phyloP scores from a whole-genome alignment of 2,113 vertebrate genomes.

The Pampusana beccarii region DNA sequence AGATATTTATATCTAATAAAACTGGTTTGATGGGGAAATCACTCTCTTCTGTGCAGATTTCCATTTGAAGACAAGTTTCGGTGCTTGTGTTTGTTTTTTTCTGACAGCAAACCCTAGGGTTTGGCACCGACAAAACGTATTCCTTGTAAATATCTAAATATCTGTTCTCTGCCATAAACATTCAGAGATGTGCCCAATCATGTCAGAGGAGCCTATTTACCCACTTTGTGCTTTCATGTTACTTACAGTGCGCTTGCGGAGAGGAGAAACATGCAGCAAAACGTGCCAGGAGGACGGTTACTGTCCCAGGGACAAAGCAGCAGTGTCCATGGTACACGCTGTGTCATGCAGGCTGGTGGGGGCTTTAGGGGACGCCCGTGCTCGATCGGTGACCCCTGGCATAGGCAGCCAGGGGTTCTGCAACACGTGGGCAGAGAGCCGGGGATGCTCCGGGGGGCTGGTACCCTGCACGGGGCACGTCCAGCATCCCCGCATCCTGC shows the following conservation, averaged over 20 bases:
- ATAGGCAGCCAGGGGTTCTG: no score
- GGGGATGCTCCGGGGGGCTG: rapidly evolving
- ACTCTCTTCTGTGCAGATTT: constrained; percentile 56
- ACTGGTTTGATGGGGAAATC: constrained; percentile 77
- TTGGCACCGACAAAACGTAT: constrained; percentile 64
- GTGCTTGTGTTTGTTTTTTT: constrained; percentile 68
- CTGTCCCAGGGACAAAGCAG: neutral
- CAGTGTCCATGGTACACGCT: rapidly evolving
- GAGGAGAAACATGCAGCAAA: neutral
- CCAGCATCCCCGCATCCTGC: rapidly evolving
- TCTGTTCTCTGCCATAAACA: constrained; percentile 42
- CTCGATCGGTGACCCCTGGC: no score
- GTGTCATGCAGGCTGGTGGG: no score
- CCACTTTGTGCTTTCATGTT: constrained; percentile 30
- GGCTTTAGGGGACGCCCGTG: no score
- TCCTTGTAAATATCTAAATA: constrained; percentile 68
- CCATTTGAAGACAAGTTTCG: constrained; percentile 70
- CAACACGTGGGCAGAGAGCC: neutral
- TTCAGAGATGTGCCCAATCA: constrained; percentile 52
- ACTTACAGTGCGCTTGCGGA: neutral
- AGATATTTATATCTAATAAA: constrained; percentile 80
- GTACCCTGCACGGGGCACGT: rapidly evolving
- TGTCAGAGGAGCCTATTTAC: constrained; percentile 38
- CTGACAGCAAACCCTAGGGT: constrained; percentile 64
- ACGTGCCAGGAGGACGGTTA: neutral